Evolutionary conservation across 1,140 invertebrate species (phyloP).

Genomic region (Myzus persicae): DNA sequence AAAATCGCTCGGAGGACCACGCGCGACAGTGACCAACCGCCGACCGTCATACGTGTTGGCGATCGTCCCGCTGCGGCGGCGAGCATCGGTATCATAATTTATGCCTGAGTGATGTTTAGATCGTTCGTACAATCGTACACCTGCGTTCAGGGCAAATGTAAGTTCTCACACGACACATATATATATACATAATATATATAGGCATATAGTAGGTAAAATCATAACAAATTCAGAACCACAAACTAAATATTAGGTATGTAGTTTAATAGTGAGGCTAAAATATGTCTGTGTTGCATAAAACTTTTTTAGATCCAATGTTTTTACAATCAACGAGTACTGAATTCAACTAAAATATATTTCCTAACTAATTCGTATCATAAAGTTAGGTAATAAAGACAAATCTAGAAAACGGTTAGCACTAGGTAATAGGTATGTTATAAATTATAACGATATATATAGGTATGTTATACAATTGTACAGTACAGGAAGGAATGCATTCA

Average conservation of each 20-base stretch:
- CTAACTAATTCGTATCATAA: background rate
- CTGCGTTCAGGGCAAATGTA: background rate
- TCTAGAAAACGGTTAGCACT: background rate
- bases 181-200: no score
- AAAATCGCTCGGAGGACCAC: background rate
- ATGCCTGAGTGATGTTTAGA: background rate
- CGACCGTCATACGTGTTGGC: background rate
- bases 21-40: slow-evolving; percentile 26
- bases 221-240: background rate
- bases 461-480: background rate
- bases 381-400: background rate
- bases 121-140: background rate
- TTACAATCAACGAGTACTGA: background rate
- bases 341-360: background rate
- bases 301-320: background rate
- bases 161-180: background rate
- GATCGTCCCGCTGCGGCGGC: background rate
- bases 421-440: background rate
- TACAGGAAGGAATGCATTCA: background rate
- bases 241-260: background rate
- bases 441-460: background rate
- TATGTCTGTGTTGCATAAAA: background rate
- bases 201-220: background rate
- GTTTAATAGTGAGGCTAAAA: no score
- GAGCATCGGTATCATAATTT: background rate